Base-by-base conservation (phyloP, 2,888 invertebrate genomes). In the Cryptops parisi region DNA sequence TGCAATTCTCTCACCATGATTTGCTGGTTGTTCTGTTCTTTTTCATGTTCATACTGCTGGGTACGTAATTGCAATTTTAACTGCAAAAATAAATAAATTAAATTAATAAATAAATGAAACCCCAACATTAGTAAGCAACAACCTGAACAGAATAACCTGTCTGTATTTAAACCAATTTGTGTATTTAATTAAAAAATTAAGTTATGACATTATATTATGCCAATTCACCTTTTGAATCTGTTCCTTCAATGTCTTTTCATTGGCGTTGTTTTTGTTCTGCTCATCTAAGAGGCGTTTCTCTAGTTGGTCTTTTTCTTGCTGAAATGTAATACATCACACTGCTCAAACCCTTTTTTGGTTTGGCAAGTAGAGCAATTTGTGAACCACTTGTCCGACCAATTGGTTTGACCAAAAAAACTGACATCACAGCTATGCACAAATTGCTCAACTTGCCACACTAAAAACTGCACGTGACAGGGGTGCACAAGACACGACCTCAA, bases 1-100 rank as follows among this genome's bases (percentile, higher is more conserved):
- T 90, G 86, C 6, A 89, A 67, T 66, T 89, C 88, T 60, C 85
- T 80, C 61, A 87, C 73, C 79, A 84, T 82, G 21, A 81, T 75
- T 56, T 79, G 76, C 69, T 86, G 79, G 65, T 87, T 82, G 53
- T 77, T 78, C 55, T 82, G 80, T 65, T 88, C 86, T 61, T 81
- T 81, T 66, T 89, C 87, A 53, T 85, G 73, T 62, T 88, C 86
- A 63, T 82, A 81, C 55, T 85, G 80, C 64, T 85, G 83, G 62
- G 79, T 77, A 2, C 82, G 78, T 54, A 88, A 74, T 65, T 81
- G 81, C 9, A 81, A 79, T 63, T 80, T 82, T 4, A 80, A 68
- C 62, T 81, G 64, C n/a, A 71, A 71, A 57, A 55, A 58, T 52
- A 46, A 50, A 54, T 27, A 25, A 52, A 56, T 12, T 9, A 46